Evolutionary conservation across 2,888 invertebrate species (phyloP), one percentile per base, ranked within the genome.

Genomic region (Venusia cambrica): DNA sequence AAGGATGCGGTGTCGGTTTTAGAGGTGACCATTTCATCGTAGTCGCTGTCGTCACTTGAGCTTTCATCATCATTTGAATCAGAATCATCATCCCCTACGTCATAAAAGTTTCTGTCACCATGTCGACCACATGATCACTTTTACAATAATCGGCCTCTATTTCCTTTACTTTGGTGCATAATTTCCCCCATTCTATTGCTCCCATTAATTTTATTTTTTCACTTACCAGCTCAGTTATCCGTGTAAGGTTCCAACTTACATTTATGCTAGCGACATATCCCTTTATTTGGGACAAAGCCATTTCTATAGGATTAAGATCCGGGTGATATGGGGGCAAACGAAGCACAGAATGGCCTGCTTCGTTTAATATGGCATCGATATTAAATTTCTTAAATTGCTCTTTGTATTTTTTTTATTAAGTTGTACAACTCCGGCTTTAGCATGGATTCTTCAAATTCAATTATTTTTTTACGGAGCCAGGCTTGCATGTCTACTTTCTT

Each of bases 281-380:
- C 16, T 30, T 37, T 1, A 38, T 32, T 2, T 17, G 2, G 1
- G 27, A 5, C 38, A 27, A 38, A 1, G 15, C 32, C 24, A 28
- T 28, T 5, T 38, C 22, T 5, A 32, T 32, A 1, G 38, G 32
- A 12, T 38, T 38, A 0, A 38, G 20, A 6, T 37, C 37, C 1
- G 31, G 30, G 5, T 37, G 37, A 5, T 26, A 17, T n/a, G 36
- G 30, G 2, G 36, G 34, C 6, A 34, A 6, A 2, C 34, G 12
- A n/a, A 34, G 6, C 6, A 35, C 18, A 13, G 7, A n/a, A 4
- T 35, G 28, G 4, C 12, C 15, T 1, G 2, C 3, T 9, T 28
- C 28, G 5, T 7, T 6, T 7, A 35, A 13, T 4, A 35, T 12
- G n/a, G 5, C 9, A 5, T 35, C 28, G 2, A 35, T 22, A 7